phyloP scores from a whole-genome alignment of 2,888 invertebrate genomes.

The Anthrax anthrax region DNA sequence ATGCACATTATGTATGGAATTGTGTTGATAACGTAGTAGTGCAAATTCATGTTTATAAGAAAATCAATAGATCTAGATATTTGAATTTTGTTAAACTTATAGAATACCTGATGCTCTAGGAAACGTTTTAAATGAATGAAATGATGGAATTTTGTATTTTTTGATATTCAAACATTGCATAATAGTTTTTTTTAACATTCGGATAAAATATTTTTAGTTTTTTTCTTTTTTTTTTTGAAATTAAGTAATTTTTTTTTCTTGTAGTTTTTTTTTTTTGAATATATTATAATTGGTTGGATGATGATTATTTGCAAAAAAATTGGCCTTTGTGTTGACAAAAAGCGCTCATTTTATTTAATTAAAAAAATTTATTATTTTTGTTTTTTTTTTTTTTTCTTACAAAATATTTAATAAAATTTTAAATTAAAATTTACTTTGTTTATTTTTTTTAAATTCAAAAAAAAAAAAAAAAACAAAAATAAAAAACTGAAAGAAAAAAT shows the following conservation, averaged over 20 bases:
- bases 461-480: background rate
- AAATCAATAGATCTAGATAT: no score
- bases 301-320: slow-evolving; percentile 37
- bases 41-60: no score
- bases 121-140: no score
- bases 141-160: no score
- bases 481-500: background rate
- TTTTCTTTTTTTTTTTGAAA: background rate
- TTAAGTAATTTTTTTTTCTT: background rate
- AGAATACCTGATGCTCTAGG: no score
- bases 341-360: slow-evolving; percentile 25
- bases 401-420: background rate
- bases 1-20: no score
- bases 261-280: no score
- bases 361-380: background rate
- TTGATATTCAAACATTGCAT: background rate
- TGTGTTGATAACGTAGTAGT: no score
- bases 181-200: background rate
- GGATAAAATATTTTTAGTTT: background rate
- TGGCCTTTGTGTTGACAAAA: slow-evolving; percentile 37
- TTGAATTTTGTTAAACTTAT: no score
- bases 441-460: background rate
- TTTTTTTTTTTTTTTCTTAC: background rate
- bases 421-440: background rate
- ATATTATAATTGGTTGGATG: slow-evolving; percentile 24